Evolutionary conservation across 2,797 vertebrate species (phyloP).

Genomic region (Chelon auratus): DNA sequence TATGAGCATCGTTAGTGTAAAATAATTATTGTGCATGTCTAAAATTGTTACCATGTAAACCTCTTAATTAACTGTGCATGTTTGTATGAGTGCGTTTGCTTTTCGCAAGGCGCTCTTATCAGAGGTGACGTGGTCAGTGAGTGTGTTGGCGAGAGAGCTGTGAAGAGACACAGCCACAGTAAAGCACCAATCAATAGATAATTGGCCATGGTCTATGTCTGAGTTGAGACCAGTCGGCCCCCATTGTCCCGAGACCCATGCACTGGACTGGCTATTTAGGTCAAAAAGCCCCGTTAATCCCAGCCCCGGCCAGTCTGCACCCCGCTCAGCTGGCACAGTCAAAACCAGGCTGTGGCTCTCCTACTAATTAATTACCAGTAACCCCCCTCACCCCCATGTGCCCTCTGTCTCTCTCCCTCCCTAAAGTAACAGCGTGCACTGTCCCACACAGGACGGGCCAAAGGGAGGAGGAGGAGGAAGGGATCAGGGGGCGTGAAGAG

Average conservation of each 20-base stretch:
- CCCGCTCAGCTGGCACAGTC: conserved; percentile 72
- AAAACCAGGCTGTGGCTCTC: conserved; percentile 76
- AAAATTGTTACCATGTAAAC: conserved; percentile 64
- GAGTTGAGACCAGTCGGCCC: conserved; percentile 85
- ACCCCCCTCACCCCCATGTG: conserved; percentile 62
- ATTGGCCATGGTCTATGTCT: conserved; percentile 88
- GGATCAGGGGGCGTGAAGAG: conserved; percentile 2
- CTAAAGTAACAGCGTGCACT: conserved; percentile 63
- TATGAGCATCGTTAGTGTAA: conserved; percentile 77
- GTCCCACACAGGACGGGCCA: conserved; percentile 57
- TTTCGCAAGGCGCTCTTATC: conserved; percentile 63
- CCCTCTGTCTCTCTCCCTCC: conserved; percentile 29
- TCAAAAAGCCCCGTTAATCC: conserved; percentile 89
- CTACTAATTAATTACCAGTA: conserved; percentile 91
- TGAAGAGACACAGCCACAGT: conserved; percentile 85
- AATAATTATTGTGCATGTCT: conserved; percentile 81
- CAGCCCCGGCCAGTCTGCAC: conserved; percentile 54
- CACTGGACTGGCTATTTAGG: conserved; percentile 91
- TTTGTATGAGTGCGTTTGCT: conserved; percentile 46
- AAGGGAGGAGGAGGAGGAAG: conserved; percentile 4
- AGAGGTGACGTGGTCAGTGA: conserved; percentile 86
- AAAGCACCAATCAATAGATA: conserved; percentile 92
- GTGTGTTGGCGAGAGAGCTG: conserved; percentile 80
- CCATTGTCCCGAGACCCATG: conserved; percentile 77
- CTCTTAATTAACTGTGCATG: conserved; percentile 62